A percentile compares a stretch with the other conserved stretches of the same genome.
Conservation (phyloP, 2,797 vertebrate genomes). For the Smutsia temminckii region DNA sequence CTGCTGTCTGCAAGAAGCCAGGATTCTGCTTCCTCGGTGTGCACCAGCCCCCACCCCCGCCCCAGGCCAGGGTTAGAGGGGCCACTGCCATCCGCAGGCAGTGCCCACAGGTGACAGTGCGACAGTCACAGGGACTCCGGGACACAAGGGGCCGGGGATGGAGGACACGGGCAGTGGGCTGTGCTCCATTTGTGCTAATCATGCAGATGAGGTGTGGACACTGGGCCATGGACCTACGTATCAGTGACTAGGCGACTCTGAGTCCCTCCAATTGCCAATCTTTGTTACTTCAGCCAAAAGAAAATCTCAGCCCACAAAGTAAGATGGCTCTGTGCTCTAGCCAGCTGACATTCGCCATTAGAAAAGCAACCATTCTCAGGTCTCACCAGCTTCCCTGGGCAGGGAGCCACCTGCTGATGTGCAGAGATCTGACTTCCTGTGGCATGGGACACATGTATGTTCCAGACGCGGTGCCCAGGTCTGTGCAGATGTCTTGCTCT, state of each 20-base stretch:
- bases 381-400: not conserved
- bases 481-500: too few relatives aligned
- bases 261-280: too few relatives aligned
- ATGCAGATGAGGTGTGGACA: not conserved
- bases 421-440: too few relatives aligned
- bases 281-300: not conserved
- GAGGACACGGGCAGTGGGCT: not conserved
- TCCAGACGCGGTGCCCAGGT: too few relatives aligned
- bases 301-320: not conserved
- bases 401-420: not conserved
- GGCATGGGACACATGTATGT: not conserved
- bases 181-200: not conserved
- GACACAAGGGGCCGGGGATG: not conserved
- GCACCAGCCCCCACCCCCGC: rapidly evolving
- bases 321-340: not conserved
- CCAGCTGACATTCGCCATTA: not conserved
- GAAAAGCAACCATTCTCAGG: not conserved
- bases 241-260: too few relatives aligned
- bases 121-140: not conserved
- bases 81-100: not conserved
- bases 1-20: not conserved
- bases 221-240: not conserved
- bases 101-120: not conserved
- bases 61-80: not conserved
- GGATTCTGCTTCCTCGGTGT: not conserved